Evolutionary conservation across 2,113 vertebrate genomes (phyloP).

Genomic region (Tauraco erythrolophus): DNA sequence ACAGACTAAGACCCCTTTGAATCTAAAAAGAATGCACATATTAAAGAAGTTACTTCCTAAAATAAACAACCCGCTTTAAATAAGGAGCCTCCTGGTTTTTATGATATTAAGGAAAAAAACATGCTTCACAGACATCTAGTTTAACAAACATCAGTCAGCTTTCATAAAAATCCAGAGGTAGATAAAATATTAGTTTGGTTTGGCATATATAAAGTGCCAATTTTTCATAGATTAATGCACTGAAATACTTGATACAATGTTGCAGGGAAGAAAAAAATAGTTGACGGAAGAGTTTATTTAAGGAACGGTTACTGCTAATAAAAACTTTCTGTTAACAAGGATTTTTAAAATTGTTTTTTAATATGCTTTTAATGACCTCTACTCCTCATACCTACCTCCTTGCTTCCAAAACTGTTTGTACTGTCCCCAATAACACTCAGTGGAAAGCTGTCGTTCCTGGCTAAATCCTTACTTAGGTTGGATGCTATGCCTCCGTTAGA

Average conservation of each 20-base stretch:
- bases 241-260: not conserved
- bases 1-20: not conserved
- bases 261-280: not conserved
- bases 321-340: not conserved
- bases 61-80: conserved; percentile 2
- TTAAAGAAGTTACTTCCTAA: not conserved
- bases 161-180: conserved; percentile 1
- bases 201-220: not conserved
- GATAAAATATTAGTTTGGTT: not conserved
- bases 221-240: not conserved
- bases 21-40: not conserved
- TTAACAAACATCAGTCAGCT: not conserved
- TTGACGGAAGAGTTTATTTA: not conserved
- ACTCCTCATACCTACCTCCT: conserved; percentile 74
- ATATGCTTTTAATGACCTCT: conserved; percentile 86
- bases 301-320: not conserved
- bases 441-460: conserved; percentile 90
- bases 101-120: not conserved
- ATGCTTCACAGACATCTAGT: not conserved
- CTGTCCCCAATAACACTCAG: conserved; percentile 83
- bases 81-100: not conserved
- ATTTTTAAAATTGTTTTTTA: conserved; percentile 72
- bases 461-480: conserved; percentile 90
- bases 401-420: conserved; percentile 81
- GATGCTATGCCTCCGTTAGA: conserved; percentile 87